These are phyloP conservation scores for Iselma pallidipennis DNA, from an alignment of 2,888 invertebrate species.

Conservation along the genomic window DNA sequence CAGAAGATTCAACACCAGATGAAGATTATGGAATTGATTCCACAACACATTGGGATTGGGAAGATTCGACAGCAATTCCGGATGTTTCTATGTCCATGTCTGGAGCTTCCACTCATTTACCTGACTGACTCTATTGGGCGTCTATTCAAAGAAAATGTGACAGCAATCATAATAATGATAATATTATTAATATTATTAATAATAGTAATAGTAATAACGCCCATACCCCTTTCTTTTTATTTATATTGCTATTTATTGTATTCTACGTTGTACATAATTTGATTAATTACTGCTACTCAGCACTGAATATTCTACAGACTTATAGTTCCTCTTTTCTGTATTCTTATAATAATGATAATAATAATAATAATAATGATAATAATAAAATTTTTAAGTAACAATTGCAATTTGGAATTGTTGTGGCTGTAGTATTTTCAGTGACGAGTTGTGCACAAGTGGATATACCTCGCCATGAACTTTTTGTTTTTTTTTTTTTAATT, in stretches of 20 bases:
- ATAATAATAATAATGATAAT: neutral
- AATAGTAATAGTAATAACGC: conserved; percentile 7
- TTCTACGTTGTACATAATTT: conserved; percentile 52
- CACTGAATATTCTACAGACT: conserved; percentile 23
- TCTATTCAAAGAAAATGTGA: too few relatives aligned
- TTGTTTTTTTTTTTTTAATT: conserved; percentile 22
- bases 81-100: conserved; percentile 36
- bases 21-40: conserved; percentile 54
- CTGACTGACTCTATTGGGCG: conserved; percentile 49
- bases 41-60: conserved; percentile 54
- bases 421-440: neutral
- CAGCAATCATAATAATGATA: neutral
- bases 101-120: conserved; percentile 36
- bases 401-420: neutral
- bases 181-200: neutral
- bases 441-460: conserved; percentile 15
- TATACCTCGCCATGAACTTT: conserved; percentile 39
- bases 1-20: conserved; percentile 56
- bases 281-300: conserved; percentile 51
- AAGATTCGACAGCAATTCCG: conserved; percentile 49
- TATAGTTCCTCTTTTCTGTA: neutral
- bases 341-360: neutral
- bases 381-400: too few relatives aligned
- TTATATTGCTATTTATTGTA: conserved; percentile 58
- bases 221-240: conserved; percentile 46